Evolutionary conservation across 2,797 vertebrate genomes (phyloP).

Genomic region (Pseudochirops cupreus): DNA sequence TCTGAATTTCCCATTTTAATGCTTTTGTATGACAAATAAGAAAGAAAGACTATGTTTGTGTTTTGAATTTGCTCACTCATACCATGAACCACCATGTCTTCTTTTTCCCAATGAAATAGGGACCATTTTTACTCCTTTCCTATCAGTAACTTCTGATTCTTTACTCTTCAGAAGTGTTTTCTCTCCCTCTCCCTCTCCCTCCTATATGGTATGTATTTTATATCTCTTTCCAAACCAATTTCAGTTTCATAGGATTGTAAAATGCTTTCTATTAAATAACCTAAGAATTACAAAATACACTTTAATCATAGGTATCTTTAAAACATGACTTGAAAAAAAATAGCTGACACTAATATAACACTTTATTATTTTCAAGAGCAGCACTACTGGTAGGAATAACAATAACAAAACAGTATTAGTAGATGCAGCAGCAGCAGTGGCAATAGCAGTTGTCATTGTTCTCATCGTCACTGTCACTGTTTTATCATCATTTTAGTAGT

Average conservation of each 20-base stretch:
- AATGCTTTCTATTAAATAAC: background rate
- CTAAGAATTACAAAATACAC: background rate
- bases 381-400: no score
- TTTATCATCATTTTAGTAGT: background rate
- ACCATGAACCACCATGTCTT: background rate
- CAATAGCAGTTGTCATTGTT: background rate
- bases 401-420: no score
- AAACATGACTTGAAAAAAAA: background rate
- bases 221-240: background rate
- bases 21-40: background rate
- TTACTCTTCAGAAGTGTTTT: background rate
- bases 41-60: background rate
- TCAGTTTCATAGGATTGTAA: background rate
- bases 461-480: background rate
- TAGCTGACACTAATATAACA: background rate
- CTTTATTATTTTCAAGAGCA: background rate
- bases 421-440: no score
- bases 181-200: background rate
- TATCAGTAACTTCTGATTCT: background rate
- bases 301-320: background rate
- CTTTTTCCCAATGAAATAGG: background rate
- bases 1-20: background rate
- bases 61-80: background rate
- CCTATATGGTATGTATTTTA: background rate
- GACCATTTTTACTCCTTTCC: background rate